Base-by-base conservation (phyloP, 2,113 vertebrate genomes). In the Pelvicachromis taeniatus region DNA sequence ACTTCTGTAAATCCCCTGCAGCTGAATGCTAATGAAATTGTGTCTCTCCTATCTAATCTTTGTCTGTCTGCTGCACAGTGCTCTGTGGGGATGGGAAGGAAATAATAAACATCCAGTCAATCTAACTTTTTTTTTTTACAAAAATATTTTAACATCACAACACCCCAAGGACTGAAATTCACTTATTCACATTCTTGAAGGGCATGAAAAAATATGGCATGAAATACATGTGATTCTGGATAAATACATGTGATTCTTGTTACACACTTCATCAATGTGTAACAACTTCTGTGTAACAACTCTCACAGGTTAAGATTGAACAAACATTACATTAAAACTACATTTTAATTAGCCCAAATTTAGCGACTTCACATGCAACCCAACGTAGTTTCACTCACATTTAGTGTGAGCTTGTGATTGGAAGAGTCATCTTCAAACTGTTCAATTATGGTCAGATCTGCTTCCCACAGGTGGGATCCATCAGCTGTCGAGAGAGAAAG, bases 11-110 rank as follows among this genome's bases (percentile, higher is more conserved):
- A 65, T 81, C 53, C 52, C 23, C 11, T 35, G 29, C 61, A 84
- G 78, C 83, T 80, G 23, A 85, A 48, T 75, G 82, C 45, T 83
- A 16, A 83, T 78, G 55, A 88, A 84, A n/a, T 14, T 50, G 19
- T 84, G 78, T 83, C 50, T 79, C 45, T 58, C 23, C 38, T 75
- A 38, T 81, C 38, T 48, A 38, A 65, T 26, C 21, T 54, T 17
- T 68, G 17, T 58, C 65, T 75, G 12, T 54, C 29, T 54, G 8
- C 31, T 78, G 6, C 77, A 65, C 35, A 3, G 23, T 42, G 9
- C 10, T 77, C 56, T 82, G 52, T 29, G 35, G 77, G 78, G 21
- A 75, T 7, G 21, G 42, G 14, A 42, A 59, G 48, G 12, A 61
- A 50, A 50, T 55, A 56, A 80, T 70, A 68, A 73, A 84, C 48